Conservation (phyloP, 1,140 invertebrate species). For the Dinothrombium tinctorium region DNA sequence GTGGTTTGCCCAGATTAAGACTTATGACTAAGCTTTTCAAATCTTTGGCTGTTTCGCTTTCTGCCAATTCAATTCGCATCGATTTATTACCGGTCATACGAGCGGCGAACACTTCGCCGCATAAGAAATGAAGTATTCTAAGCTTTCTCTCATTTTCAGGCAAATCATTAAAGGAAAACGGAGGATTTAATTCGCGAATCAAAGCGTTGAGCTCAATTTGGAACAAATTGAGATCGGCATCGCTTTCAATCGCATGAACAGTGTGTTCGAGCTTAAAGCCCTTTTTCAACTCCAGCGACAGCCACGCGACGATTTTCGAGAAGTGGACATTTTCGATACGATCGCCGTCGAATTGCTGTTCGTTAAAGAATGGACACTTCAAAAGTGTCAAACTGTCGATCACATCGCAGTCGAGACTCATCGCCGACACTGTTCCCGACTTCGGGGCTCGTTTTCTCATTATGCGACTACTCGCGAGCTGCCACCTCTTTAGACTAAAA, state of each 20-base stretch:
- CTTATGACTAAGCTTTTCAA: slow-evolving; percentile 1
- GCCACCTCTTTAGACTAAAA: no score
- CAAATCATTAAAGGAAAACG: neutral
- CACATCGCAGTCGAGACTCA: no score
- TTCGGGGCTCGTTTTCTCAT: no score
- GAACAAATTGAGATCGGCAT: neutral
- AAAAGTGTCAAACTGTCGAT: no score
- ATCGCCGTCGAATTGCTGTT: no score
- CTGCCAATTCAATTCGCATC: neutral
- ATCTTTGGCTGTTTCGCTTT: slow-evolving; percentile 8
- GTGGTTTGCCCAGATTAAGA: slow-evolving; percentile 4
- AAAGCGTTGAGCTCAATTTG: neutral
- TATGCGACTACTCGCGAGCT: no score
- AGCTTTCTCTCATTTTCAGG: neutral
- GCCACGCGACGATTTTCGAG: neutral
- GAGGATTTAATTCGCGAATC: neutral
- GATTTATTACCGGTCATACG: neutral
- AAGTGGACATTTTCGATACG: no score
- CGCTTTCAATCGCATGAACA: neutral
- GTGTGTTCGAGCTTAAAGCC: neutral
- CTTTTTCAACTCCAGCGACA: neutral
- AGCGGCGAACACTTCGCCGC: slow-evolving; percentile 4
- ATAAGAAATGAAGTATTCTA: slow-evolving; percentile 6
- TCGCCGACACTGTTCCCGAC: no score
- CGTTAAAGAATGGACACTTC: no score